phyloP scores from a whole-genome alignment of 2,797 vertebrate genomes.

The Huso huso region DNA sequence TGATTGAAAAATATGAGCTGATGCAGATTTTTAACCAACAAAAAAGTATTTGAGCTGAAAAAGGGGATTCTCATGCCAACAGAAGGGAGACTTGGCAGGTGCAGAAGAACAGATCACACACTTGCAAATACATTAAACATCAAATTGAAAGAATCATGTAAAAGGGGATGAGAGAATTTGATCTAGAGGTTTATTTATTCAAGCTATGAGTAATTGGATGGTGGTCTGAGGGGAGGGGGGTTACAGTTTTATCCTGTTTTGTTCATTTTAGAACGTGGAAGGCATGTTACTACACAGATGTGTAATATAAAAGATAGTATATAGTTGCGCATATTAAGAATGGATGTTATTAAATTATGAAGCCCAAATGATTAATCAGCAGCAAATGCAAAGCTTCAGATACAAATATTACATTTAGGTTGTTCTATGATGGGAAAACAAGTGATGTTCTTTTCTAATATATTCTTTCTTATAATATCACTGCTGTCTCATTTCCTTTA shows the following conservation, averaged over 20 bases:
- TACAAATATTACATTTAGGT: not conserved
- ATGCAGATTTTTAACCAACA: too few relatives aligned
- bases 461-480: not conserved
- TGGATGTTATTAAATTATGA: not conserved
- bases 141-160: too few relatives aligned
- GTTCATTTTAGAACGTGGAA: too few relatives aligned
- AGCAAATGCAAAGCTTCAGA: not conserved
- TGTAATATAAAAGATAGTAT: not conserved
- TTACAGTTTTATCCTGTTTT: not conserved
- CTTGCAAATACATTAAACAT: too few relatives aligned
- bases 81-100: too few relatives aligned
- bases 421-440: not conserved
- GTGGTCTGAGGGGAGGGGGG: not conserved
- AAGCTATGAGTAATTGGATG: not conserved
- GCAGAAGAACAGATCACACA: too few relatives aligned
- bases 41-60: too few relatives aligned
- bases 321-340: not conserved
- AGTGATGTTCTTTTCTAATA: not conserved
- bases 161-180: not conserved
- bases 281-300: not conserved
- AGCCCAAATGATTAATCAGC: not conserved
- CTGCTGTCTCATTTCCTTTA: too few relatives aligned
- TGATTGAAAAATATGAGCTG: too few relatives aligned
- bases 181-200: not conserved
- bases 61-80: too few relatives aligned